These are phyloP conservation scores for Trichomalopsis sarcophagae DNA, from an alignment of 1,140 invertebrate genomes.

Conservation along the genomic window DNA sequence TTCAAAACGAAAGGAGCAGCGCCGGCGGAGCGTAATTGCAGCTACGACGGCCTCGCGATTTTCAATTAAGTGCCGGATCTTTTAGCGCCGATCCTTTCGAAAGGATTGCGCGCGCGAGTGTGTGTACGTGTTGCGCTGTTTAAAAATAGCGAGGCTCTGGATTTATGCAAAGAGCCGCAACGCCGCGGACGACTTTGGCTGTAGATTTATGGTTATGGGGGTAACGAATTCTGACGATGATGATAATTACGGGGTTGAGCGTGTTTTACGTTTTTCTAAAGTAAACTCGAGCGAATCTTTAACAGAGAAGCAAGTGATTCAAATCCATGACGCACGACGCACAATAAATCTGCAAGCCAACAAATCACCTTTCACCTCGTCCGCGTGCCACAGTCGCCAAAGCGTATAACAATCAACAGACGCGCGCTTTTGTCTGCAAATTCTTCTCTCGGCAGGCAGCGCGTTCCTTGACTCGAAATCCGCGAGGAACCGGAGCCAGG, in stretches of 20 bases:
- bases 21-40: constrained; percentile 40
- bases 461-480: neutral
- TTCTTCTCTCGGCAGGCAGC: neutral
- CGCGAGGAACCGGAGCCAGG: neutral
- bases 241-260: neutral
- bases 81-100: constrained; percentile 38
- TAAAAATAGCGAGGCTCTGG: neutral
- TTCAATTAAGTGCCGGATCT: constrained; percentile 52
- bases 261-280: no score
- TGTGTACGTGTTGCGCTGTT: neutral
- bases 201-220: neutral
- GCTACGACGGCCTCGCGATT: constrained; percentile 46
- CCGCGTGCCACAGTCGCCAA: neutral
- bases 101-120: neutral
- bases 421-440: constrained; percentile 1
- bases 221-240: constrained; percentile 1
- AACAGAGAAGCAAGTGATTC: neutral
- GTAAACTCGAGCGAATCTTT: no score
- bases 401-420: neutral
- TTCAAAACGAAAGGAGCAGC: constrained; percentile 41
- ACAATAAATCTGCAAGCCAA: neutral
- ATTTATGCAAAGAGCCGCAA: neutral
- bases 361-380: constrained; percentile 4
- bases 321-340: neutral
- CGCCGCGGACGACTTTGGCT: neutral